phyloP scores from a whole-genome alignment of 92 coral and sea anemone genomes.

The Scolanthus callimorphus region DNA sequence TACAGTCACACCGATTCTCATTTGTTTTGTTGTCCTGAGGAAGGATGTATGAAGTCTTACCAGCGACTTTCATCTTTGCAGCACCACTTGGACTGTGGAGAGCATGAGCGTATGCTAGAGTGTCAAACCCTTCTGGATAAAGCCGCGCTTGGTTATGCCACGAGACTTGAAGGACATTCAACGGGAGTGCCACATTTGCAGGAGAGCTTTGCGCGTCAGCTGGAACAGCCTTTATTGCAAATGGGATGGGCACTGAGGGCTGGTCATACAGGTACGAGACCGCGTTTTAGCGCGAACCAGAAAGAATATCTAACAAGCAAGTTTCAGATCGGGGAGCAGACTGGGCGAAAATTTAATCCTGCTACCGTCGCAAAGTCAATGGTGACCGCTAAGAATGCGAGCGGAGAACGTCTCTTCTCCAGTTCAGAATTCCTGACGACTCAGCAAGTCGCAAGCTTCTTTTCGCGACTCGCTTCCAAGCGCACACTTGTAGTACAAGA shows the following conservation, averaged over 20 bases:
- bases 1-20: too few species aligned
- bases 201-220: too few species aligned
- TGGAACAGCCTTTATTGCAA: slow-evolving; percentile 25
- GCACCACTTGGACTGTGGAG: slow-evolving; percentile 22
- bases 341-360: slow-evolving; percentile 46
- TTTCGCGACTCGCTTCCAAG: slow-evolving; percentile 48
- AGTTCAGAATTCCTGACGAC: slow-evolving; percentile 37
- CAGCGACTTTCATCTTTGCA: too few species aligned
- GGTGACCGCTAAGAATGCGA: slow-evolving; percentile 45
- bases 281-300: slow-evolving; percentile 43
- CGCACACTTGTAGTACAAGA: slow-evolving; percentile 15
- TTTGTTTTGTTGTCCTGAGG: too few species aligned
- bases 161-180: slow-evolving; percentile 26
- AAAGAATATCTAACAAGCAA: slow-evolving; percentile 38
- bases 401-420: slow-evolving; percentile 39
- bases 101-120: slow-evolving; percentile 15
- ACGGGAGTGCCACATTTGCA: too few species aligned
- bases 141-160: slow-evolving; percentile 29
- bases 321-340: slow-evolving; percentile 48
- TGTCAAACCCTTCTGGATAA: slow-evolving; percentile 29
- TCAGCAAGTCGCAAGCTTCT: slow-evolving; percentile 41
- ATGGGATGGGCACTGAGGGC: slow-evolving; percentile 73
- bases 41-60: too few species aligned
- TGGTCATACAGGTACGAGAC: slow-evolving; percentile 15
- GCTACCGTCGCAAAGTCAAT: slow-evolving; percentile 46